These are phyloP conservation scores for Julus scandinavius DNA, from an alignment of 2,888 invertebrate species.

Conservation along the genomic window DNA sequence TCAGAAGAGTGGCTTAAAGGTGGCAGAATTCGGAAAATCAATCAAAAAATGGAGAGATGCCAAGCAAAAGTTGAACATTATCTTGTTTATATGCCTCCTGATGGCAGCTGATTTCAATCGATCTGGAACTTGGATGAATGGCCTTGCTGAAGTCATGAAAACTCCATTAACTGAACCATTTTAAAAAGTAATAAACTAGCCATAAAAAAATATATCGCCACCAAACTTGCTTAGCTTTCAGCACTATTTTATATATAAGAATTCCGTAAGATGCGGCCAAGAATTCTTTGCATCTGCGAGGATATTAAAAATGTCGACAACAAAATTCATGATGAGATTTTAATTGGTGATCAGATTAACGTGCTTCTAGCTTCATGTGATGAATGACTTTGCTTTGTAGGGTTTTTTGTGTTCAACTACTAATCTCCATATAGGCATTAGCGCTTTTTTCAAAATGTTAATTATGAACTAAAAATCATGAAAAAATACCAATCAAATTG, in stretches of 20 bases:
- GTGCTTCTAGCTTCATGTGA: too few species aligned
- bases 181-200: constrained; percentile 25
- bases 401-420: too few species aligned
- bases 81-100: constrained; percentile 26
- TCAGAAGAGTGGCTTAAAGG: constrained; percentile 12
- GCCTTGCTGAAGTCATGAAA: constrained; percentile 33
- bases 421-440: too few species aligned
- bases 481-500: too few species aligned
- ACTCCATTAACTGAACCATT: constrained; percentile 33
- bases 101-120: constrained; percentile 33
- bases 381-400: too few species aligned
- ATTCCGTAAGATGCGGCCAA: too few species aligned
- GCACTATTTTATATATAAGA: background rate
- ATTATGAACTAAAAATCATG: too few species aligned
- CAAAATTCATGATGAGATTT: background rate
- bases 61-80: constrained; percentile 25
- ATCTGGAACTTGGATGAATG: constrained; percentile 33
- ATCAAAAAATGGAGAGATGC: constrained; percentile 33
- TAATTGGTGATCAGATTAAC: too few species aligned
- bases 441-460: too few species aligned
- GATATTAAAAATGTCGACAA: background rate
- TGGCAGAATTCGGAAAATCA: constrained; percentile 33
- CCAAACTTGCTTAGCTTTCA: constrained; percentile 24
- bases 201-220: constrained; percentile 12
- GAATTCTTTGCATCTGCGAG: background rate